Conservation (phyloP, 2,888 invertebrate genomes). For the Malthinus seriepunctatus region DNA sequence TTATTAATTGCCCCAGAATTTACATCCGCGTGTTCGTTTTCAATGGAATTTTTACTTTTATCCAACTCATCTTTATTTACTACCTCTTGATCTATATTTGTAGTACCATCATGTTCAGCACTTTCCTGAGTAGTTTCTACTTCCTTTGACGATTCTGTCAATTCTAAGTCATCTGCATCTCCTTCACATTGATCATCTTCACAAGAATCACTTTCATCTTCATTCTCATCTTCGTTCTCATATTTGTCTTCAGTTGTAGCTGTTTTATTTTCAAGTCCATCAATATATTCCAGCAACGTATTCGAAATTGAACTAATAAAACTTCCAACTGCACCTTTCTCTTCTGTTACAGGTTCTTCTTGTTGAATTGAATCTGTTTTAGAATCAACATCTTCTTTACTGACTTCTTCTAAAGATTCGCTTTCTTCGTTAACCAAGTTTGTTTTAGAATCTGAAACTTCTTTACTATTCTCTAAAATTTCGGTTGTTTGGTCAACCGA, state of each 20-base stretch:
- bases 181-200: background rate
- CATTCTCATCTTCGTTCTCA: conserved; percentile 25
- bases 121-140: background rate
- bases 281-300: too few species aligned
- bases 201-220: conserved; percentile 1
- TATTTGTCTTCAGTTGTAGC: background rate
- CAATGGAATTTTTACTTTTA: too few species aligned
- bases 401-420: too few species aligned
- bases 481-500: too few species aligned
- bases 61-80: too few species aligned
- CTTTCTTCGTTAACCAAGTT: conserved; percentile 20
- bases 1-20: too few species aligned
- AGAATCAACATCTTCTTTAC: background rate
- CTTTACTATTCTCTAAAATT: too few species aligned
- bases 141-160: background rate
- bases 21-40: too few species aligned
- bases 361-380: conserved; percentile 23
- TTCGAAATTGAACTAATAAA: too few species aligned
- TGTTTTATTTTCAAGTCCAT: background rate
- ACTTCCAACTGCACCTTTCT: too few species aligned
- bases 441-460: conserved; percentile 15
- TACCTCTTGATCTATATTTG: background rate
- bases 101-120: background rate
- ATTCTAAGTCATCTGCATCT: background rate
- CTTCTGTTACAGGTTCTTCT: too few species aligned